Conservation (phyloP, 37 sponge, comb jelly and placozoan species). For the Ephydatia muelleri region DNA sequence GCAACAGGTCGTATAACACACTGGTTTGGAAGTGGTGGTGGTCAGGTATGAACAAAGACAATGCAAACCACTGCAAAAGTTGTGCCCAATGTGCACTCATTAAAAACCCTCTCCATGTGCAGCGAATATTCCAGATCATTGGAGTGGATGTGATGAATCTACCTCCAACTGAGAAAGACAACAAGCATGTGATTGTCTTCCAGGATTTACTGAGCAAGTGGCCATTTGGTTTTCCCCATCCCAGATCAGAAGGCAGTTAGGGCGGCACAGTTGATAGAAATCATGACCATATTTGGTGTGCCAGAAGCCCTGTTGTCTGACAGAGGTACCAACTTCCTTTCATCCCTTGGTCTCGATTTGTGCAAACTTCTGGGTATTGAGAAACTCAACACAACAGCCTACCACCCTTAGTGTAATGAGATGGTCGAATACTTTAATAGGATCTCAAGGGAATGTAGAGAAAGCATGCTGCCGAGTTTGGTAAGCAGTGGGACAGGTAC, state of each 20-base stretch:
- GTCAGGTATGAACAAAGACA: conserved; percentile 41
- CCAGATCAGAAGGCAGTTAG: conserved; percentile 41
- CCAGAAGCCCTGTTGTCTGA: conserved; percentile 57
- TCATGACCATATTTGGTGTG: conserved; percentile 51
- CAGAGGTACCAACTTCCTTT: conserved; percentile 44
- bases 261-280: conserved; percentile 20
- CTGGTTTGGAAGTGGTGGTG: conserved; percentile 54
- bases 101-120: conserved; percentile 22
- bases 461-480: no score
- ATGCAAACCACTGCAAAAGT: no score
- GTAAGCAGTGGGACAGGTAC: no score
- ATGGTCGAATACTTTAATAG: no score
- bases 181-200: no score
- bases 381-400: no score
- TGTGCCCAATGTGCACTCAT: conserved; percentile 60
- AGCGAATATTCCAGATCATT: conserved; percentile 31
- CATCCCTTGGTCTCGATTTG: no score
- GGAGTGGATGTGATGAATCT: conserved; percentile 56
- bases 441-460: no score
- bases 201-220: no score
- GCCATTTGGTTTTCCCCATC: conserved; percentile 32
- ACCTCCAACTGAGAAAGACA: conserved; percentile 22
- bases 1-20: conserved; percentile 19
- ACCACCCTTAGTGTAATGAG: no score
- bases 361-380: no score